Evolutionary conservation across 1,140 invertebrate genomes (phyloP).

Genomic region (Solenopsis invicta): DNA sequence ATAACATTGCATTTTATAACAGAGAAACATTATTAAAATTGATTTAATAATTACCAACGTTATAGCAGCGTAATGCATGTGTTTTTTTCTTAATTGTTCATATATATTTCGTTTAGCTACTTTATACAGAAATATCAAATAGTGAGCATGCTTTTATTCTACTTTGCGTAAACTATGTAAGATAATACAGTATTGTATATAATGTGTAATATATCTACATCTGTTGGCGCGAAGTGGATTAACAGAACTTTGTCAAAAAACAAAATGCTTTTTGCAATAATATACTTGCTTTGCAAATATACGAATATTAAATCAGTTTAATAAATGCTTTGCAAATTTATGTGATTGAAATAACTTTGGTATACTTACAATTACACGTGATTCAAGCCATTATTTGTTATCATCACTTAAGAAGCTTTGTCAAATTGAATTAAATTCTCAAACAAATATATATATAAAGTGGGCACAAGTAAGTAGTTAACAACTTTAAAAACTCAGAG

Average conservation of each 20-base stretch:
- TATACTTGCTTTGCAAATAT: neutral
- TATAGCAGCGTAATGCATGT: constrained; percentile 64
- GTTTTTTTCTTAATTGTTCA: constrained; percentile 68
- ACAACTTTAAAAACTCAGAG: constrained; percentile 12
- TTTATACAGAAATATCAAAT: constrained; percentile 71
- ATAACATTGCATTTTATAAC: neutral
- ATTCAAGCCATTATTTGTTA: constrained; percentile 43
- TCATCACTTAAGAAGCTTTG: neutral
- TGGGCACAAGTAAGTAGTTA: constrained; percentile 15
- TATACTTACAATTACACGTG: constrained; percentile 35
- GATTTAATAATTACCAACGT: constrained; percentile 49
- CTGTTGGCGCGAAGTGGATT: constrained; percentile 8
- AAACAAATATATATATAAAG: neutral
- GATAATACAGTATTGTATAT: constrained; percentile 67
- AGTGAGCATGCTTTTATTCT: constrained; percentile 71
- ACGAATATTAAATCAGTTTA: constrained; percentile 9
- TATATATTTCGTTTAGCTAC: constrained; percentile 69
- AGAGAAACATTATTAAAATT: neutral
- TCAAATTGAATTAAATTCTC: constrained; percentile 32
- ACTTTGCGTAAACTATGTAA: constrained; percentile 71
- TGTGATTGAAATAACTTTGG: constrained; percentile 26
- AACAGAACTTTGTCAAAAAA: constrained; percentile 8
- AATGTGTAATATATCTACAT: constrained; percentile 67
- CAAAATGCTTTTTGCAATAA: constrained; percentile 4
- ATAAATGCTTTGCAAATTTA: neutral